Conservation (phyloP, 2,797 vertebrate species). For the Helostoma temminkii region DNA sequence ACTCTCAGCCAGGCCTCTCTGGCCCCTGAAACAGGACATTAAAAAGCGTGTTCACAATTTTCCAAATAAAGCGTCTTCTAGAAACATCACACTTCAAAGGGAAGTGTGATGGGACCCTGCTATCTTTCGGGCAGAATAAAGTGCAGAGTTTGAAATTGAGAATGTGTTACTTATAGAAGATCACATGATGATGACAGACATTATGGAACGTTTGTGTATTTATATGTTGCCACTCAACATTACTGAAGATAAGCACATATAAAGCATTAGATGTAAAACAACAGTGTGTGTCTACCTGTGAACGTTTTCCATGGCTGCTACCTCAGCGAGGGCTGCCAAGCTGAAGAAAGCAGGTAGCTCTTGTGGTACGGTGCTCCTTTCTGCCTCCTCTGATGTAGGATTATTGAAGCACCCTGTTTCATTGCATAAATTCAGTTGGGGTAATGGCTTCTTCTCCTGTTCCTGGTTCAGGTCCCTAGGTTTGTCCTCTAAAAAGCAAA, state of each 20-base stretch:
- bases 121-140: too few relatives aligned
- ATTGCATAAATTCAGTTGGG: constrained; percentile 88
- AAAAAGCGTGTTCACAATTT: not conserved
- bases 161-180: too few relatives aligned
- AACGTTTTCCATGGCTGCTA: constrained; percentile 98
- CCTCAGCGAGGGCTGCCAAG: constrained; percentile 96
- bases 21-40: constrained; percentile 87
- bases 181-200: too few relatives aligned
- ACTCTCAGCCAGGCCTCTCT: constrained; percentile 90
- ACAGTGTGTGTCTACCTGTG: constrained; percentile 86
- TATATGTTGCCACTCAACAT: too few relatives aligned
- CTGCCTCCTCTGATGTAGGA: constrained; percentile 80
- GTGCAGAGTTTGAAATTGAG: too few relatives aligned
- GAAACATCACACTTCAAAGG: too few relatives aligned
- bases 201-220: too few relatives aligned
- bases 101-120: too few relatives aligned
- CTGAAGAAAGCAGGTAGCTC: constrained; percentile 94
- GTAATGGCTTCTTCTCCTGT: constrained; percentile 89
- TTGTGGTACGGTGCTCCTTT: constrained; percentile 84
- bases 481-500: constrained; percentile 87
- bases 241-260: too few relatives aligned
- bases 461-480: constrained; percentile 88
- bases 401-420: constrained; percentile 85
- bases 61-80: too few relatives aligned
- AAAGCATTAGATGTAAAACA: not conserved